Evolutionary conservation across 2,113 vertebrate genomes (phyloP).

Genomic region (Rhinopomastus cyanomelas): DNA sequence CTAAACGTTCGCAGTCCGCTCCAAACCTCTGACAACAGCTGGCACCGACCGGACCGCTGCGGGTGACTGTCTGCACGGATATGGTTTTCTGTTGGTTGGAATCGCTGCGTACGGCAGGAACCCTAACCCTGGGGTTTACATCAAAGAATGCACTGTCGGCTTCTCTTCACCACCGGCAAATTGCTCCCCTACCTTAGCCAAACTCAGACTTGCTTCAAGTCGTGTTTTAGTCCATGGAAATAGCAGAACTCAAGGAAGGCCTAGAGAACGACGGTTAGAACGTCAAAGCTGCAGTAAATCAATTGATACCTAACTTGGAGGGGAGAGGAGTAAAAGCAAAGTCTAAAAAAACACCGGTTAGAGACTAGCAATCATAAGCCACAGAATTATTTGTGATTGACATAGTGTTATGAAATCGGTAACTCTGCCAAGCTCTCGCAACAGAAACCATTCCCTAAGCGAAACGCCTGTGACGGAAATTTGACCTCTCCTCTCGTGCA

Average conservation of each 20-base stretch:
- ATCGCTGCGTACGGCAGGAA: conserved; percentile 61
- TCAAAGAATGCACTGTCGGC: conserved; percentile 49
- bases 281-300: conserved; percentile 68
- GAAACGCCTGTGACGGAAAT: conserved; percentile 71
- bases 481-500: conserved; percentile 67
- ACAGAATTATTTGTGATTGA: conserved; percentile 69
- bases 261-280: conserved; percentile 46
- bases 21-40: conserved; percentile 70
- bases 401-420: conserved; percentile 73
- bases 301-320: conserved; percentile 22
- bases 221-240: conserved; percentile 64
- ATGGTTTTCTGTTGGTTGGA: conserved; percentile 56
- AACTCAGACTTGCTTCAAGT: conserved; percentile 79
- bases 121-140: conserved; percentile 57
- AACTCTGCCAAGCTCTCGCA: conserved; percentile 66
- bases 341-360: background rate
- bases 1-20: conserved; percentile 67
- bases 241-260: conserved; percentile 67
- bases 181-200: conserved; percentile 74
- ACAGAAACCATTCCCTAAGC: conserved; percentile 68
- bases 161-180: conserved; percentile 73
- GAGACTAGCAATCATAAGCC: conserved; percentile 58
- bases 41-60: conserved; percentile 71
- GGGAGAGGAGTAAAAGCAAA: no score
- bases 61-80: conserved; percentile 68